Conservation (phyloP, 2,113 vertebrate species). For the Diadophis punctatus region DNA sequence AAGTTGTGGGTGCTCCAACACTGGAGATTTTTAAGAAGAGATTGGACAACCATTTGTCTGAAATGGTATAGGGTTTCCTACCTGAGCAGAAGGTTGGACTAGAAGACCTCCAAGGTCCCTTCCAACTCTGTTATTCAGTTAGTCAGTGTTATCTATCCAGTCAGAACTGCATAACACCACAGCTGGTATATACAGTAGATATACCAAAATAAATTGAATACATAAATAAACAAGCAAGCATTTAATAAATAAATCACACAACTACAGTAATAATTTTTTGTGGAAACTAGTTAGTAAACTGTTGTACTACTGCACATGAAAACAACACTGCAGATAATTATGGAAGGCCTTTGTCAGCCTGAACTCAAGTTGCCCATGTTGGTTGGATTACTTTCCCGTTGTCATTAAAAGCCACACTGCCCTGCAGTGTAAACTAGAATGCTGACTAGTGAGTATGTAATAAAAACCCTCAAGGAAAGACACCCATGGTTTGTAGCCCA, state of each 20-base stretch:
- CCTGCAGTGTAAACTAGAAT: neutral
- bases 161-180: neutral
- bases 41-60: neutral
- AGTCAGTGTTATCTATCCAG: neutral
- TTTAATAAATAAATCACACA: neutral
- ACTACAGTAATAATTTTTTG: neutral
- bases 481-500: neutral
- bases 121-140: neutral
- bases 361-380: neutral
- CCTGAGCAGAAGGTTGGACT: neutral
- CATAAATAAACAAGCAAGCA: neutral
- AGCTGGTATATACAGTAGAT: neutral
- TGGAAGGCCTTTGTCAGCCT: neutral
- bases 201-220: neutral
- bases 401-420: neutral
- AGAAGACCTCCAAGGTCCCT: neutral
- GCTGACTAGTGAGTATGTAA: neutral
- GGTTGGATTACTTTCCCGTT: neutral
- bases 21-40: neutral
- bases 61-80: neutral
- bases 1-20: neutral
- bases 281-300: neutral
- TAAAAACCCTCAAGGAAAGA: constrained; percentile 13
- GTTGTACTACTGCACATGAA: neutral
- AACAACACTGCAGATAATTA: neutral